Base-by-base conservation (phyloP, 2,888 invertebrate species). In the Peribatodes rhomboidaria region DNA sequence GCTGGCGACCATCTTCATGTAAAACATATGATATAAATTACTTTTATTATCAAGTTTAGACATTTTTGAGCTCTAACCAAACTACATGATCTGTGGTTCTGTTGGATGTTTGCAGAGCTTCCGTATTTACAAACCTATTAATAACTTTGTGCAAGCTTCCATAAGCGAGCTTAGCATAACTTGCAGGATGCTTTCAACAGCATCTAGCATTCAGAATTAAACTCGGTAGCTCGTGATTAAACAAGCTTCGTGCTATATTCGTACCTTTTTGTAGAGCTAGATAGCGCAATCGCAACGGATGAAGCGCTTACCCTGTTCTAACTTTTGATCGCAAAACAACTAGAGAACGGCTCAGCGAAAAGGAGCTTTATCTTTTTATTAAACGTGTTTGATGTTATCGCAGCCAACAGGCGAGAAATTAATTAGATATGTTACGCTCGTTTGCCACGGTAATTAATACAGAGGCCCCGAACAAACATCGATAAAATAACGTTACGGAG, bases 391-490 rank as follows among this genome's bases (percentile, higher is more conserved):
- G 75, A 67, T 61, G 47, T 53, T 83, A 85, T 83, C 81, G 70
- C 54, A 71, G 74, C 72, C 76, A 81, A 80, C 80, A 80, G 73
- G 76, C 78, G 77, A 74, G 79, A 82, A 84, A 87, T 85, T 87
- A 84, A 89, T 88, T 83, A 80, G 74, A 72, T 70, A 73, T 78
- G 81, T 79, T 79, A 82, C 80, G 81, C 77, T 76, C 77, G 78
- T 80, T 82, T 78, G 79, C 73, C 80, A 73, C 72, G 76, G 78
- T 86, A 85, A 88, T 86, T 83, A 83, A 80, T 79, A 73, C 76
- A 72, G 71, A 81, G 77, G 75, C 70, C 68, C 72, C 74, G 71
- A 75, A 80, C 83, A 80, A 83, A 82, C 82, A 80, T 75, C 76
- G 71, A 80, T 81, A 78, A 79, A 73, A 74, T 73, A 67, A 72